Percentiles rank a stretch among this genome's conserved stretches.
Conservation (phyloP, 2,888 invertebrate species). For the Aleiodes leptofemur region DNA sequence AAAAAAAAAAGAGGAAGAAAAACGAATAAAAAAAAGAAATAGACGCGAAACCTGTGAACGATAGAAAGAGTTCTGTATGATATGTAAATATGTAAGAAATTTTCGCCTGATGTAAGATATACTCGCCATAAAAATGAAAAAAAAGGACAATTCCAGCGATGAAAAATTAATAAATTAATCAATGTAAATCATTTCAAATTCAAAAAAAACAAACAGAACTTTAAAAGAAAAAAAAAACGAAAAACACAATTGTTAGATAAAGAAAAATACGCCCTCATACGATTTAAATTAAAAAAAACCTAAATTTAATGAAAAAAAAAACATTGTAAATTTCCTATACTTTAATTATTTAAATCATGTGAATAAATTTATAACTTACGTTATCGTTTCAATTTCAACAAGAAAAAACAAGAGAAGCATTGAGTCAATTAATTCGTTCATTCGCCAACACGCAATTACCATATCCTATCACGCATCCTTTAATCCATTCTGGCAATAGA, state of each 20-base stretch:
- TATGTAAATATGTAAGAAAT: slow-evolving; percentile 75
- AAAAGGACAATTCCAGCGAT: slow-evolving; percentile 41
- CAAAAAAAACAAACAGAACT: slow-evolving; percentile 39
- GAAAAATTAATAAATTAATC: slow-evolving; percentile 46
- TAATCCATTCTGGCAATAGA: slow-evolving; percentile 30
- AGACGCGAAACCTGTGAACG: slow-evolving; percentile 42
- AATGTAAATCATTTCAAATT: slow-evolving; percentile 48
- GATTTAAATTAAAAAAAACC: slow-evolving; percentile 46
- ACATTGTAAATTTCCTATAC: slow-evolving; percentile 71
- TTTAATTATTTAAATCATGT: slow-evolving; percentile 75
- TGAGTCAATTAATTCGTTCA: slow-evolving; percentile 45
- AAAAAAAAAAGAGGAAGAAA: slow-evolving; percentile 51
- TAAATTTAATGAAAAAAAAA: slow-evolving; percentile 37
- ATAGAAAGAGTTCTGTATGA: slow-evolving; percentile 67
- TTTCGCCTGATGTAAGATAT: slow-evolving; percentile 74
- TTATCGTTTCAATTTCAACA: slow-evolving; percentile 71
- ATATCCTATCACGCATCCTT: slow-evolving; percentile 34
- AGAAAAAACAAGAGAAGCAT: slow-evolving; percentile 19
- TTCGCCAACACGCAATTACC: slow-evolving; percentile 37
- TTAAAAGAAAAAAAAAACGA: slow-evolving; percentile 41
- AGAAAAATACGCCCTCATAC: slow-evolving; percentile 20
- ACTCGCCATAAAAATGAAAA: slow-evolving; percentile 60
- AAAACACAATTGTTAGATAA: slow-evolving; percentile 36
- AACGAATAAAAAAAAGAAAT: slow-evolving; percentile 42
- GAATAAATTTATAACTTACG: slow-evolving; percentile 75